Base-by-base conservation (phyloP, 2,113 vertebrate genomes). In the Upupa epops region DNA sequence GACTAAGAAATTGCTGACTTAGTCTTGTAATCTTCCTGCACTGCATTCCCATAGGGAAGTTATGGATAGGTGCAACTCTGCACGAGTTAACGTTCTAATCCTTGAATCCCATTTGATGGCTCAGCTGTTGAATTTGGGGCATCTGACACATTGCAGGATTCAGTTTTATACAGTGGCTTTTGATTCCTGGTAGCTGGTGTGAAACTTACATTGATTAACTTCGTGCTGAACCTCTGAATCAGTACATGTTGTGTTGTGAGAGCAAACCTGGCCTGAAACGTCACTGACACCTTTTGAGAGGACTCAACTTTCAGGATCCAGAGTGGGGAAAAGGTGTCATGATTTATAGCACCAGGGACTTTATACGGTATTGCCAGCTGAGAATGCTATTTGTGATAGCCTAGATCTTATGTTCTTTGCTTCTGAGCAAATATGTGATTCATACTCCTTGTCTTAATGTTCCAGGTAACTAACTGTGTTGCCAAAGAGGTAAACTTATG, bases 1-100 rank as follows among this genome's bases (percentile, higher is more conserved):
- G 54, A 84, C 74, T 77, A 48, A 92, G 73, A 88, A 90, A 88
- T 31, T 83, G 94, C 92, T 95, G 92, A 92, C 61, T 88, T 70
- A 71, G 60, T 40, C 49, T 42, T 81, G 73, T 92, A 78, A 68
- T 75, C 84, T 93, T 81, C 56, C 72, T 32, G 63, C 74, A 65
- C 0, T 70, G 84, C 46, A 60, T 89, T 88, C 87, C 91, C 84
- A 54, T 46, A 36, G 82, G 89, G 66, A 84, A 87, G 74, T 84
- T 81, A 79, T 31, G 74, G 89, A 86, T 91, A 90, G 81, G 65
- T 95, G 65, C 86, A 92, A 84, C 71, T 87, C 51, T 54, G 84
- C 36, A 48, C 58, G 72, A 71, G 74, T 63, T 83, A 54, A 48
- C 22, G 37, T 73, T 90, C 80, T 86, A 86, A 93, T 89, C 80